These are phyloP conservation scores for Pontoporia blainvillei DNA, from an alignment of 2,113 vertebrate species.

Conservation along the genomic window DNA sequence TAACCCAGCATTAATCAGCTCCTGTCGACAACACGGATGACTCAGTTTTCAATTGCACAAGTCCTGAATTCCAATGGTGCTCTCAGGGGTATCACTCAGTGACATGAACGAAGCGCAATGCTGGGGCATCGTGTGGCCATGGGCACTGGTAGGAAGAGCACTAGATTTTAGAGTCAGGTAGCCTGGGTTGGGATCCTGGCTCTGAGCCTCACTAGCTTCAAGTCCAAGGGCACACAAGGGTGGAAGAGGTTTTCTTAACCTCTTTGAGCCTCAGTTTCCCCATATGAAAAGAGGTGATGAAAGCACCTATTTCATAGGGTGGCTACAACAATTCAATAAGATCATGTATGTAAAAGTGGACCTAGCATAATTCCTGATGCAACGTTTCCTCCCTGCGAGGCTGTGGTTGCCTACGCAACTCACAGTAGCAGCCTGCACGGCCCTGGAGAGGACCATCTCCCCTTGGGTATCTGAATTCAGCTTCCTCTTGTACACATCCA, in stretches of 20 bases:
- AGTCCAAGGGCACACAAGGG: not conserved
- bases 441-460: too few species aligned
- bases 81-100: not conserved
- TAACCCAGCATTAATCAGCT: conserved; percentile 62
- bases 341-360: fast-evolving
- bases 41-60: conserved; percentile 28
- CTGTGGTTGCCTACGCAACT: not conserved
- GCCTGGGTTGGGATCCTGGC: not conserved
- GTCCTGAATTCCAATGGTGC: fast-evolving
- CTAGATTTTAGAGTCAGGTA: fast-evolving
- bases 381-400: not conserved
- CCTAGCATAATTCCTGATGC: not conserved
- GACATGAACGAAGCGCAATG: fast-evolving
- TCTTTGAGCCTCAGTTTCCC: not conserved
- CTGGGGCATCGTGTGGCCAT: fast-evolving
- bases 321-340: not conserved
- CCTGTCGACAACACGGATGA: not conserved
- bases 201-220: not conserved
- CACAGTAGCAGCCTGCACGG: not conserved
- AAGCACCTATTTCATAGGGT: too few species aligned
- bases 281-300: not conserved
- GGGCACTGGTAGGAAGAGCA: fast-evolving
- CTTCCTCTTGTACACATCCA: fast-evolving
- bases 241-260: not conserved
- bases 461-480: not conserved